Base-by-base conservation (phyloP, 2,797 vertebrate species). In the Cuculus canorus region DNA sequence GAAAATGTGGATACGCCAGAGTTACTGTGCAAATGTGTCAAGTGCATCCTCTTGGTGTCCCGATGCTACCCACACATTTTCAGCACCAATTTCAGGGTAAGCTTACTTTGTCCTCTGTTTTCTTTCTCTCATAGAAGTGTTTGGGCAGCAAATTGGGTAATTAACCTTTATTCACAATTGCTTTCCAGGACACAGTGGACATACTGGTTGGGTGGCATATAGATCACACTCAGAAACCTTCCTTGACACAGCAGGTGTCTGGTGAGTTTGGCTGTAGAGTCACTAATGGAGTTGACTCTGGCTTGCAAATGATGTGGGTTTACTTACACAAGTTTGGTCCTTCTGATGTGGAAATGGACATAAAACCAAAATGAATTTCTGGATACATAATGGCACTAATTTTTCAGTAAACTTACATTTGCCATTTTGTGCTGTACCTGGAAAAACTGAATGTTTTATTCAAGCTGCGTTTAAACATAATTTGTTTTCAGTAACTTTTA, bases 151-250 rank as follows among this genome's bases (percentile, higher is more conserved):
- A 27, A 32, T 41, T 32, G 16, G 25, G 19, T 66, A 35, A 76
- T 47, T 15, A 11, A 33, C 25, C 21, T 32, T 92, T 39, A 96
- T 71, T 93, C 22, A 45, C 86, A 28, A 76, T 95, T 93, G 75
- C 80, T 91, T 94, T 93, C n/a, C 90, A 99, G 99, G 99, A 99
- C 97, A 99, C 99, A 2, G 99, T 99, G 97, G 99, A 99, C 97
- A 99, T 99, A 94, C 97, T 99, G 96, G 99, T 99, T 85, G 99
- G 99, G 69, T 99, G 99, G 99, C 99, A 99, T 97, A 99, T 99
- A 81, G 99, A 99, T 97, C 99, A 99, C 96, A 99, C 99, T 82
- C 99, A 99, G 98, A 99, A 98, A 92, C 98, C 98, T 85, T 97
- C 98, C 0, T 97, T 99, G 94, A 99, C 99, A 5, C 98, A 98